Evolutionary conservation across 1,140 invertebrate species (phyloP), one percentile per base, ranked within the genome.

Genomic region (Batillaria attramentaria): DNA sequence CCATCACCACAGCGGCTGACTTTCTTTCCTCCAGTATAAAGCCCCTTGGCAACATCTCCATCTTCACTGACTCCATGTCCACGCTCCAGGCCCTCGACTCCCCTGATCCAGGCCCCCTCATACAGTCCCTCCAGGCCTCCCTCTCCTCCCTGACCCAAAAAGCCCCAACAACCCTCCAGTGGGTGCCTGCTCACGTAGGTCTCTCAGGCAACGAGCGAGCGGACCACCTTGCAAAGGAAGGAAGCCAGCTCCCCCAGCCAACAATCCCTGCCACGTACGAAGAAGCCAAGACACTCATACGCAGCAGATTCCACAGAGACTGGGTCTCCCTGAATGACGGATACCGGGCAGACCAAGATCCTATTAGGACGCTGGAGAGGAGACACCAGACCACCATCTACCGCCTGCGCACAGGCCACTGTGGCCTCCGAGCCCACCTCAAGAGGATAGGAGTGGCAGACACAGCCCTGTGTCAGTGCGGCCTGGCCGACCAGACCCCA

Each of bases 221-320:
- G 35, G 66, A 69, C 37, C 66, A n/a, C 37, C 33, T 69, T 69
- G 66, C 66, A 28, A 69, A 69, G 66, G 37, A 69, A 69, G 66
- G 66, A 3, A 69, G 66, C 66, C 66, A 37, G 66, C 66, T 69
- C 66, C 20, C 37, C 13, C 35, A 69, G 13, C 37, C 66, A 16
- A 41, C 35, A 35, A 6, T 41, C 8, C 37, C 66, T 69, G 66
- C 66, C 37, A 3, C 66, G 20, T 69, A 24, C 10, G 66, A n/a
- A 41, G 66, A 69, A 41, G 37, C 66, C 3, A 69, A 69, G n/a
- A 69, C 66, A 33, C 66, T 41, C 66, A n/a, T n/a, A n/a, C n/a
- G n/a, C n/a, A n/a, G n/a, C n/a, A n/a, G n/a, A n/a, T n/a, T n/a
- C n/a, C n/a, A n/a, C n/a, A n/a, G n/a, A n/a, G n/a, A n/a, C n/a